Base-by-base conservation (phyloP, 2,888 invertebrate genomes). In the Platyscelio sp. region DNA sequence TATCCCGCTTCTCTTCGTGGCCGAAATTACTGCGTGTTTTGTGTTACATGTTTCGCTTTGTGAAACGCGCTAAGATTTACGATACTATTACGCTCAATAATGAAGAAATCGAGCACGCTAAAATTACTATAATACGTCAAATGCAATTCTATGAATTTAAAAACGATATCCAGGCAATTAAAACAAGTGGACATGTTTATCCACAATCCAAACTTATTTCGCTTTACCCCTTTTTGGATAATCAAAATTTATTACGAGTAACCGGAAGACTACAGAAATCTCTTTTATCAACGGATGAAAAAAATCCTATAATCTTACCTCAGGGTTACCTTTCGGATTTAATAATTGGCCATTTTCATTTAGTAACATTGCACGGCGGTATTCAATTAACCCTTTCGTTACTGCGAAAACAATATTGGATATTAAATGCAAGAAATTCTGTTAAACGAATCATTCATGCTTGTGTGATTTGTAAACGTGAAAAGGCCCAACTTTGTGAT, bases 261-360 rank as follows among this genome's bases (percentile, higher is more conserved):
- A 20, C 20, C 4, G 58, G 58, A 27, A 5, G 58, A 18, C 29
- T 58, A 15, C n/a, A 58, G 7, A 29, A 27, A 3, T 6, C 60
- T 22, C 3, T 13, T 26, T n/a, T 61, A 13, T 3, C 33, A 15
- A 7, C 2, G 15, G 38, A 61, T 13, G 15, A 40, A 58, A 58
- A 56, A 43, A 38, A 60, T 40, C 74, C 74, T 18, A 38, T 74
- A 5, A 72, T 72, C 24, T 49, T 72, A 15, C 60, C 58, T 7
- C 58, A 58, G 46, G 5, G 18, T 5, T 9, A 5, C 9, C 0
- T 72, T 4, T 33, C 51, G 0, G 20, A 22, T 20, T 18, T 33
- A 2, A 7, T 74, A 1, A 38, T 63, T 2, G n/a, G 60, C 18
- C 18, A 75, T 15, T 29, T 24, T 33, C 74, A 65, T 22, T 2